These are phyloP conservation scores for Belonocnema kinseyi DNA, from an alignment of 1,140 invertebrate species.

Conservation along the genomic window DNA sequence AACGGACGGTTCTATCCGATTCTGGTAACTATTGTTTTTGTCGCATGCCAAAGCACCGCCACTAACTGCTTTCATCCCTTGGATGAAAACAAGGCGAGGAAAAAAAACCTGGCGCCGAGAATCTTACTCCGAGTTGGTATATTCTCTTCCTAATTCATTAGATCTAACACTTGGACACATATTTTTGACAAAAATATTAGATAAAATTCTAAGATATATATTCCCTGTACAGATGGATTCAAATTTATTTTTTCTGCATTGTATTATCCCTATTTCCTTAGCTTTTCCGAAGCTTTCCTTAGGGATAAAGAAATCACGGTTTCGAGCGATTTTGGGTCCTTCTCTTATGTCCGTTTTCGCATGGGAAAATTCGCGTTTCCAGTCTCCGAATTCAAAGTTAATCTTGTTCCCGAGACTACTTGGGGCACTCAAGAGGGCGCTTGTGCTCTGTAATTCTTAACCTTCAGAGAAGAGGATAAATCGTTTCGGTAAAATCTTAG, in stretches of 20 bases:
- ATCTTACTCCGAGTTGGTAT: conserved; percentile 22
- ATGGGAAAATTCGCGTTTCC: too few species aligned
- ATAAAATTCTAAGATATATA: not conserved
- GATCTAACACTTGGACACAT: conserved; percentile 4
- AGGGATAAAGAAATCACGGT: too few species aligned
- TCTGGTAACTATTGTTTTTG: conserved; percentile 47
- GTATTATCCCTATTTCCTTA: too few species aligned
- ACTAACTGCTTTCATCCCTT: conserved; percentile 28
- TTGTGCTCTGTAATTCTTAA: not conserved
- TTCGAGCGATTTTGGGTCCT: too few species aligned
- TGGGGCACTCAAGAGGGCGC: not conserved
- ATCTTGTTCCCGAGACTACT: not conserved
- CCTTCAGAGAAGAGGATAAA: not conserved
- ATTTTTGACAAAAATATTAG: too few species aligned
- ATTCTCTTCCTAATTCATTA: not conserved
- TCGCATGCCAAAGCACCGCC: conserved; percentile 22
- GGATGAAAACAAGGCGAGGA: conserved; percentile 31
- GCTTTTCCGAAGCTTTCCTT: too few species aligned
- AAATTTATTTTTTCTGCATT: not conserved
- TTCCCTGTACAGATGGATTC: not conserved
- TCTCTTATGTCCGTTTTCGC: too few species aligned
- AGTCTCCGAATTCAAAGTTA: too few species aligned
- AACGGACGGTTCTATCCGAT: conserved; percentile 52
- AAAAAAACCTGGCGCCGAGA: conserved; percentile 31
- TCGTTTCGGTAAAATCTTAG: conserved; percentile 58